Conservation (phyloP, 2,113 vertebrate species). For the Terrapene triunguis region DNA sequence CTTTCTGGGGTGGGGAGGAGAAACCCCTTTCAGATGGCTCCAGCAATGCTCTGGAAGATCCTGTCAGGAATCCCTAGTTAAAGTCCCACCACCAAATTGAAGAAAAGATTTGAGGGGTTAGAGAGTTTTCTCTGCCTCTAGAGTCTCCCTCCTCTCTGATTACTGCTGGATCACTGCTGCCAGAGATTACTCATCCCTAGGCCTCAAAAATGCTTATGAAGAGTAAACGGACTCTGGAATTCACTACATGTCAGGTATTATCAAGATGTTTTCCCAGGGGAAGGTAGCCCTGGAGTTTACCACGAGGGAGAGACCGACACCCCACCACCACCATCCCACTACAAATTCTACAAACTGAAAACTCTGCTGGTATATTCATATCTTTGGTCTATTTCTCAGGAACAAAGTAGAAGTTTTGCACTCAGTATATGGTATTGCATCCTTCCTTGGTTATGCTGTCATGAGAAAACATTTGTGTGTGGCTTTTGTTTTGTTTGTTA, state of each 20-base stretch:
- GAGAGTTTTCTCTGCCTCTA: not conserved
- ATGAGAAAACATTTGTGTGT: not conserved
- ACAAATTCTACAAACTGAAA: not conserved
- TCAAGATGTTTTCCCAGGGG: not conserved
- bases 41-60: not conserved
- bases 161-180: not conserved
- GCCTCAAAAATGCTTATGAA: not conserved
- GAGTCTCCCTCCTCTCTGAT: not conserved
- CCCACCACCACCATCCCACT: not conserved
- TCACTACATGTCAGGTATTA: not conserved
- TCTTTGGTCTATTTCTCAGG: not conserved
- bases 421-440: accelerated
- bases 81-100: not conserved
- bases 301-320: not conserved
- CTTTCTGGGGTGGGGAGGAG: not conserved
- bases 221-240: not conserved
- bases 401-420: not conserved
- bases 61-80: not conserved
- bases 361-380: not conserved
- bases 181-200: not conserved
- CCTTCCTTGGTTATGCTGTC: not conserved
- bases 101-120: not conserved
- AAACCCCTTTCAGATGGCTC: not conserved
- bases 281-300: not conserved
- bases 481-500: not conserved